Evolutionary conservation across 2,113 vertebrate species (phyloP).

Genomic region (Phalacrocorax carbo): DNA sequence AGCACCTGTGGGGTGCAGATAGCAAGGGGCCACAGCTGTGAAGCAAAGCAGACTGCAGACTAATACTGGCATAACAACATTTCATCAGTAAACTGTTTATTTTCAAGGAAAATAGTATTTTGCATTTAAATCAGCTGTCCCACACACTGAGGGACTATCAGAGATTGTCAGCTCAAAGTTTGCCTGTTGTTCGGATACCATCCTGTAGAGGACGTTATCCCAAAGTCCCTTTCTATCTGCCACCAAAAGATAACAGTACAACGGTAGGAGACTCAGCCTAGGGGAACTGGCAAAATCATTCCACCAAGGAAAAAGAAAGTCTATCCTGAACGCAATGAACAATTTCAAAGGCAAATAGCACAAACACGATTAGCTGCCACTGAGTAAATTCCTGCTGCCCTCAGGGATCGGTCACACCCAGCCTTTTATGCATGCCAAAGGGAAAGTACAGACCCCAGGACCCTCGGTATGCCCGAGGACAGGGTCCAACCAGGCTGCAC

Average conservation of each 20-base stretch:
- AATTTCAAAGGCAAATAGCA: slow-evolving; percentile 2
- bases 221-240: neutral
- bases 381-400: neutral
- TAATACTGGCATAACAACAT: neutral
- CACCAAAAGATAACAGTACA: neutral
- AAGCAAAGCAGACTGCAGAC: neutral
- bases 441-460: neutral
- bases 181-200: neutral
- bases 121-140: neutral
- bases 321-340: neutral
- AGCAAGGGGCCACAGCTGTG: neutral
- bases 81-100: neutral
- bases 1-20: neutral
- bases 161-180: neutral
- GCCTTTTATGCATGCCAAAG: neutral
- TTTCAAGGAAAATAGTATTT: neutral
- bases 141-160: neutral
- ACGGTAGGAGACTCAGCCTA: neutral
- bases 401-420: accelerated
- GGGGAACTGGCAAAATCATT: neutral
- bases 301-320: neutral
- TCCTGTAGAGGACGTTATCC: neutral
- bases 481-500: neutral
- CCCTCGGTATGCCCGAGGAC: accelerated
- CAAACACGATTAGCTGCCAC: neutral